phyloP scores from a whole-genome alignment of 2,888 invertebrate species.

The Chesias legatella region DNA sequence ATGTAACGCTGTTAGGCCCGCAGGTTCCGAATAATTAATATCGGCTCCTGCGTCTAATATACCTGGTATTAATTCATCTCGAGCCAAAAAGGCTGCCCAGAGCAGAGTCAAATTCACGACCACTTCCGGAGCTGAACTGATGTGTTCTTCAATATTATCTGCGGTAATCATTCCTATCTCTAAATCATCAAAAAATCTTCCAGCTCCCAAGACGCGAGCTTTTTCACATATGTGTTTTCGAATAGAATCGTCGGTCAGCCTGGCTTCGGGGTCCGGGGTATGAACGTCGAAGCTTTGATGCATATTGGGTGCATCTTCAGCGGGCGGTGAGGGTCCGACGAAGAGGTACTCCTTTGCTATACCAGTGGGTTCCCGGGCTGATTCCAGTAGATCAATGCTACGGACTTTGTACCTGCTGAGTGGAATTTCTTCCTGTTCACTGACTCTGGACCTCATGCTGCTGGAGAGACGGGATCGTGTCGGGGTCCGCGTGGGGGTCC shows the following conservation, averaged over 20 bases:
- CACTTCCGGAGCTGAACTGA: slow-evolving; percentile 82
- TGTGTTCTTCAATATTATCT: slow-evolving; percentile 80
- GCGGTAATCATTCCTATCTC: slow-evolving; percentile 84
- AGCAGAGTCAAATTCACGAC: slow-evolving; percentile 87
- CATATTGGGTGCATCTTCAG: slow-evolving; percentile 88
- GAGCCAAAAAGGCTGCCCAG: slow-evolving; percentile 86
- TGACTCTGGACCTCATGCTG: slow-evolving; percentile 67
- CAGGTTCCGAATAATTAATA: slow-evolving; percentile 85
- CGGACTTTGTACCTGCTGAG: slow-evolving; percentile 66
- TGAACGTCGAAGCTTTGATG: slow-evolving; percentile 88
- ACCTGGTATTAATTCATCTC: slow-evolving; percentile 85
- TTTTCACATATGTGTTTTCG: slow-evolving; percentile 86
- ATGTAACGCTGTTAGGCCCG: slow-evolving; percentile 87
- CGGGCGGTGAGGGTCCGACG: slow-evolving; percentile 89
- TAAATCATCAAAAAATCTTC: slow-evolving; percentile 86
- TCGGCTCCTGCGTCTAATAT: slow-evolving; percentile 85
- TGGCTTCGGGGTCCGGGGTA: slow-evolving; percentile 84
- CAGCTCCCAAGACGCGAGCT: slow-evolving; percentile 83
- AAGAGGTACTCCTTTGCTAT: slow-evolving; percentile 87
- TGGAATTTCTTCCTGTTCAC: slow-evolving; percentile 79
- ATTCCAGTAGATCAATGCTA: slow-evolving; percentile 80
- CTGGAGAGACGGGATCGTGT: slow-evolving; percentile 52
- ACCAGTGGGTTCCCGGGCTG: slow-evolving; percentile 74
- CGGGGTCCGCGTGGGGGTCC: slow-evolving; percentile 53
- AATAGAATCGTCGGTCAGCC: slow-evolving; percentile 85